These are phyloP conservation scores for Anisognathus igniventris DNA, from an alignment of 2,797 vertebrate species.

Conservation along the genomic window DNA sequence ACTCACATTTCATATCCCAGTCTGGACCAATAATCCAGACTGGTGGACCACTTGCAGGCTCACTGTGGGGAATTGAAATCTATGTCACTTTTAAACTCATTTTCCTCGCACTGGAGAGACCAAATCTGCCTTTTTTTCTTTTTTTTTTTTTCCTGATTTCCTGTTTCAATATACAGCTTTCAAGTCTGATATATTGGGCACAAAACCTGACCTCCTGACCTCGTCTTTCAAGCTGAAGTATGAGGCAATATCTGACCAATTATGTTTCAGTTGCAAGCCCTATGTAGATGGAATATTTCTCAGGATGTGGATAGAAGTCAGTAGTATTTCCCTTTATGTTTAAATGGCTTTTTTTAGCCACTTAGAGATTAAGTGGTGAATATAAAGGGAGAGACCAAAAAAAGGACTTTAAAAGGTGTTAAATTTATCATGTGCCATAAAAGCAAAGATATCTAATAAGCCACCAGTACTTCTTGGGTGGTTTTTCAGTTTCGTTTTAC, in stretches of 20 bases:
- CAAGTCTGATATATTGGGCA: not conserved
- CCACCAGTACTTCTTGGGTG: conserved; percentile 75
- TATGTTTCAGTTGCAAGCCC: conserved; percentile 32
- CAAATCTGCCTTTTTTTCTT: not conserved
- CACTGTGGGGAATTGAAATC: not conserved
- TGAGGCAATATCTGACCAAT: conserved; percentile 68
- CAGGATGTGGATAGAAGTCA: conserved; percentile 49
- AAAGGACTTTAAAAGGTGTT: conserved; percentile 72
- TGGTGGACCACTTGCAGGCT: not conserved
- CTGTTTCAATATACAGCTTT: conserved; percentile 4
- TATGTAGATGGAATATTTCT: conserved; percentile 42
- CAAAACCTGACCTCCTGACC: conserved; percentile 27
- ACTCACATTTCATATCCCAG: not conserved
- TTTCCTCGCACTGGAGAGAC: not conserved
- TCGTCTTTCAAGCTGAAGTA: conserved; percentile 16
- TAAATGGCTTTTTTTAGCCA: conserved; percentile 72
- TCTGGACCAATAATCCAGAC: not conserved
- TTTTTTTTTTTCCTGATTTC: not conserved
- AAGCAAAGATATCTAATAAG: conserved; percentile 74
- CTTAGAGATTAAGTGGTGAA: conserved; percentile 58
- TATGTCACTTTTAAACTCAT: not conserved
- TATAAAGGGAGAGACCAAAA: conserved; percentile 48
- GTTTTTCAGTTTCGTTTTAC: conserved; percentile 71
- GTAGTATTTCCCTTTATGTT: conserved; percentile 59
- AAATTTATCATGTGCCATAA: conserved; percentile 72